Conservation (phyloP, 92 coral and sea anemone species). For the Epizoanthus rinbou region DNA sequence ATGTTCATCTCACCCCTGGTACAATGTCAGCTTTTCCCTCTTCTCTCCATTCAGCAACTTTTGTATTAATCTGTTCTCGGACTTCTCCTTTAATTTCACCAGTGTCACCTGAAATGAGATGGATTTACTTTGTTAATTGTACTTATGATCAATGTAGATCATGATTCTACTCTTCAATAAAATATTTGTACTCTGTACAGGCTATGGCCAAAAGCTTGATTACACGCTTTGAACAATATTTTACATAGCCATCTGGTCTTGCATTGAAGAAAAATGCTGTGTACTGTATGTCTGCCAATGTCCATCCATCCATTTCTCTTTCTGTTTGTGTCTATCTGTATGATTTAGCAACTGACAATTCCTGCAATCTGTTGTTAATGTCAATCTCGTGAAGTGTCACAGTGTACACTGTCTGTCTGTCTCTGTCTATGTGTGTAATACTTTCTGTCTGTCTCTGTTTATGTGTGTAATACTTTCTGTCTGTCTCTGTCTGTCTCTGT, state of each 20-base stretch:
- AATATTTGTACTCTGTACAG: neutral
- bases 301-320: neutral
- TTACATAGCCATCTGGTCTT: neutral
- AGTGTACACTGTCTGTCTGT: slow-evolving; percentile 67
- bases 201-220: neutral
- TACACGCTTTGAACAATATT: neutral
- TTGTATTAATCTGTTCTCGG: slow-evolving; percentile 96
- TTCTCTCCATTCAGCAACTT: slow-evolving; percentile 98
- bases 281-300: too few relatives aligned
- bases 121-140: neutral
- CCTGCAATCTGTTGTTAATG: slow-evolving; percentile 98
- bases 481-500: neutral
- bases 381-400: slow-evolving; percentile 96
- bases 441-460: neutral
- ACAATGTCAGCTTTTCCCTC: slow-evolving; percentile 99
- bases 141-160: too few relatives aligned
- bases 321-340: neutral
- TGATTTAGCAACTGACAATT: slow-evolving; percentile 38
- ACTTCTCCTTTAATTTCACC: slow-evolving; percentile 98
- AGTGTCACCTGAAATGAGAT: slow-evolving; percentile 74
- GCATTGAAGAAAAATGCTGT: neutral
- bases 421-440: too few relatives aligned
- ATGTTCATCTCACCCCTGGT: slow-evolving; percentile 80
- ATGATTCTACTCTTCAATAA: too few relatives aligned
- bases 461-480: too few relatives aligned